Percentiles rank a stretch among this genome's conserved stretches.
These are phyloP conservation scores for Balaenoptera acutorostrata DNA, from an alignment of 2,113 vertebrate species.

Conservation along the genomic window DNA sequence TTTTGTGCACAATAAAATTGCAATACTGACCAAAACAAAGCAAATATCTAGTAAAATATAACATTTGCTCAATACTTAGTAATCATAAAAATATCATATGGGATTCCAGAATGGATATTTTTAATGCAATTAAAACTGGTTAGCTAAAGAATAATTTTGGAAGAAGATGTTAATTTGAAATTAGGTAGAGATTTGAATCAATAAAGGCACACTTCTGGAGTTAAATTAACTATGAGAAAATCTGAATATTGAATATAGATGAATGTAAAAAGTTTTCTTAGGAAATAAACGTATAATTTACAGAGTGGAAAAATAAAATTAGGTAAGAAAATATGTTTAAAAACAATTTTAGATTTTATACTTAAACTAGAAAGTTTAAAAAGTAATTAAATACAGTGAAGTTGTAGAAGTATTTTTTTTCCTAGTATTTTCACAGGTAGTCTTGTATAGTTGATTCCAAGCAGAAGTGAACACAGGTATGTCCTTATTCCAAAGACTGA, in stretches of 20 bases:
- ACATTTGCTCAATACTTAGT: background rate
- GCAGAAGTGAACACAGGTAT: background rate
- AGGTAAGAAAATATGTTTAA: background rate
- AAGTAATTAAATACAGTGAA: background rate
- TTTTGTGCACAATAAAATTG: background rate
- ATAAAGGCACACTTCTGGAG: background rate
- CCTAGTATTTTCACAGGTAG: background rate
- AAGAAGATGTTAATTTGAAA: background rate
- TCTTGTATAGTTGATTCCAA: background rate
- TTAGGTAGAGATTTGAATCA: background rate
- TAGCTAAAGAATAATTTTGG: background rate
- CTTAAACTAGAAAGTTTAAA: background rate
- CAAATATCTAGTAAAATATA: background rate
- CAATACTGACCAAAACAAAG: background rate
- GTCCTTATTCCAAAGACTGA: conserved; percentile 1
- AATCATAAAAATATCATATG: background rate
- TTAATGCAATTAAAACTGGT: background rate
- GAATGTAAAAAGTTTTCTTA: background rate
- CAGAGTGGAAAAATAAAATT: background rate
- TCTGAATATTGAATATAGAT: background rate
- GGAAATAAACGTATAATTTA: background rate
- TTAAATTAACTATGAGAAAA: background rate
- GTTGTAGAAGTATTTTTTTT: background rate
- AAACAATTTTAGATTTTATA: background rate
- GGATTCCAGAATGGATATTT: background rate